Conservation (phyloP, 30 jellyfish, hydroid and myxozoan species). For the Aurelia coerulea region DNA sequence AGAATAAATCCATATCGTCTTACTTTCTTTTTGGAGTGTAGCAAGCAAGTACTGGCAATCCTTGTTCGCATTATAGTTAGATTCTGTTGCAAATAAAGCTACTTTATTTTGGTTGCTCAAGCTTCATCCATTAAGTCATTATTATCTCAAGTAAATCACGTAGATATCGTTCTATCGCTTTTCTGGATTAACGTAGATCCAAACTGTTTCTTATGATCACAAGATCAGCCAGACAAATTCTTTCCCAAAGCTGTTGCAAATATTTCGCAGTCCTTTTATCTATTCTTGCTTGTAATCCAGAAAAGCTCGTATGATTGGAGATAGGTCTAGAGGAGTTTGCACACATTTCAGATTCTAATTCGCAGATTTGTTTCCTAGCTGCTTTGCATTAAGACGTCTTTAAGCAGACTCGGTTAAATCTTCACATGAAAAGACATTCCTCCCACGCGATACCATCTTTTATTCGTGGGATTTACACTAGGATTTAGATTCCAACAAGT, state of each 20-base stretch:
- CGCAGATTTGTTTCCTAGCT: slow-evolving; percentile 36
- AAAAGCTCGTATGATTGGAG: slow-evolving; percentile 33
- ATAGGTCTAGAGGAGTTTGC: slow-evolving; percentile 30
- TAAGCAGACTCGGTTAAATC: slow-evolving; percentile 33
- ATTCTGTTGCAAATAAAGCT: slow-evolving; percentile 51
- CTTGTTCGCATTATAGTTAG: slow-evolving; percentile 8
- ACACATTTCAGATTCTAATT: slow-evolving; percentile 2
- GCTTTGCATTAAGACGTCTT: slow-evolving; percentile 30
- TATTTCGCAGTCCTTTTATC: slow-evolving; percentile 65
- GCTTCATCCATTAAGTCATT: slow-evolving; percentile 48
- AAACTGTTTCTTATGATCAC: slow-evolving; percentile 34
- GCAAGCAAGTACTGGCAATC: slow-evolving; percentile 20
- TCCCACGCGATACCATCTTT: slow-evolving; percentile 44
- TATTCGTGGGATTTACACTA: slow-evolving; percentile 38
- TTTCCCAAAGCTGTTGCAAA: slow-evolving; percentile 57
- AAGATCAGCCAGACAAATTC: slow-evolving; percentile 19
- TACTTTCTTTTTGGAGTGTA: neutral
- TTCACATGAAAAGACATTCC: slow-evolving; percentile 9
- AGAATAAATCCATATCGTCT: neutral
- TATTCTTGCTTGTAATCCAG: slow-evolving; percentile 36
- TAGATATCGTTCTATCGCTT: slow-evolving; percentile 25
- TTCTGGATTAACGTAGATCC: slow-evolving; percentile 44
- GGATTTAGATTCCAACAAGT: slow-evolving; percentile 25
- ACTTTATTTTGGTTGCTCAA: slow-evolving; percentile 27
- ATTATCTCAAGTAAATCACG: slow-evolving; percentile 52